Conservation (phyloP, 2,113 vertebrate genomes). For the Pluvialis apricaria region DNA sequence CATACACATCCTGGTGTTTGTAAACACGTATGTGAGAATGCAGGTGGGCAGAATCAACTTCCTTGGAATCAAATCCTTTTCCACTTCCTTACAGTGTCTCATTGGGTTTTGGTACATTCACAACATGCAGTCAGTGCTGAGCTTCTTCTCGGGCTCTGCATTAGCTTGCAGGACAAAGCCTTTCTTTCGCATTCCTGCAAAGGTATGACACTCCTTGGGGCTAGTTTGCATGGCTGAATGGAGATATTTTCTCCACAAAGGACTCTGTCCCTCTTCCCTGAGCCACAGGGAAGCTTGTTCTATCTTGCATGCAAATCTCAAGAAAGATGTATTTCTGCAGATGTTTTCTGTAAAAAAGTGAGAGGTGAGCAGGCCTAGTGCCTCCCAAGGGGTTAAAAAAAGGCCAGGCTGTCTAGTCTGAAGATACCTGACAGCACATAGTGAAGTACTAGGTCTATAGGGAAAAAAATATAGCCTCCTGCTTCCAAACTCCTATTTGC, state of each 20-base stretch:
- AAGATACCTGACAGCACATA: neutral
- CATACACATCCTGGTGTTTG: fast-evolving
- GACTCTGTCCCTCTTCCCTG: neutral
- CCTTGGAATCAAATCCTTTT: neutral
- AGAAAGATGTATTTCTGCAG: conserved; percentile 2
- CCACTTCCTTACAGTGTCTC: neutral
- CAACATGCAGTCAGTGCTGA: neutral
- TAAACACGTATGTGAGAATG: neutral
- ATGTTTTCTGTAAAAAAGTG: neutral
- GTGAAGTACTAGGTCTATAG: neutral
- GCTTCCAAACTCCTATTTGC: neutral
- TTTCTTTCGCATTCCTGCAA: neutral
- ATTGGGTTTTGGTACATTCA: fast-evolving
- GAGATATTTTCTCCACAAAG: neutral
- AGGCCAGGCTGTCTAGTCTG: neutral
- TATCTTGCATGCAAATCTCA: neutral
- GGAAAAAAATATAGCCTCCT: neutral
- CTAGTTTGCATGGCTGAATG: neutral
- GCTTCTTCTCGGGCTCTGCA: neutral
- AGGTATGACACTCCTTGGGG: neutral
- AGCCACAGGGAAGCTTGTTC: neutral
- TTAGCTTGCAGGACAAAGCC: neutral
- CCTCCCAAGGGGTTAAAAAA: neutral
- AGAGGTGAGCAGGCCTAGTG: neutral
- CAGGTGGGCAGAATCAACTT: neutral